A percentile compares a stretch with the other conserved stretches of the same genome.
phyloP scores from a whole-genome alignment of 2,888 invertebrate genomes.

The Vannuccia rotundouncinata region DNA sequence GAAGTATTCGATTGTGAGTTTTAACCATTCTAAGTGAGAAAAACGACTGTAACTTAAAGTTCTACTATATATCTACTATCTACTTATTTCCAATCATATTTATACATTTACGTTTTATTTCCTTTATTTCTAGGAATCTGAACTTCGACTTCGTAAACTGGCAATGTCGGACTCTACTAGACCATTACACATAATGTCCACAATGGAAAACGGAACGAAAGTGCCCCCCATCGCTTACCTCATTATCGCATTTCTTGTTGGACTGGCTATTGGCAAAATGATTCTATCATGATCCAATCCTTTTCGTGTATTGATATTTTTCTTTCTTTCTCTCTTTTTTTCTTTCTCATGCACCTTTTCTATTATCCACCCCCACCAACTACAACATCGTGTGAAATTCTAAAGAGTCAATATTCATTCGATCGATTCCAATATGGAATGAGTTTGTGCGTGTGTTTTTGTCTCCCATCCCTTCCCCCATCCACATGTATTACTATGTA shows the following conservation, averaged over 20 bases:
- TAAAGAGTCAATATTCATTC: too few species aligned
- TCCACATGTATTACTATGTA: background rate
- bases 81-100: too few species aligned
- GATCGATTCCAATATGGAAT: too few species aligned
- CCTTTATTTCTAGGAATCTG: constrained; percentile 53
- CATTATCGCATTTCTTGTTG: constrained; percentile 46
- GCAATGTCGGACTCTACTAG: constrained; percentile 49
- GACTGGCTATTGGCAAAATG: constrained; percentile 47
- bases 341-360: background rate
- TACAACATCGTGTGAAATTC: too few species aligned
- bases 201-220: constrained; percentile 43
- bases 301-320: background rate
- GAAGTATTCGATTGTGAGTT: too few species aligned
- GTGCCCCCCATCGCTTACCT: constrained; percentile 45
- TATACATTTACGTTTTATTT: too few species aligned
- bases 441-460: background rate
- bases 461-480: background rate
- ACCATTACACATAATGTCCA: constrained; percentile 41
- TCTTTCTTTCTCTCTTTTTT: background rate
- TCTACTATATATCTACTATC: too few species aligned
- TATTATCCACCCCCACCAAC: background rate
- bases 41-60: too few species aligned
- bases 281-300: constrained; percentile 42
- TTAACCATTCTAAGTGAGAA: too few species aligned
- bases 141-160: constrained; percentile 50